phyloP scores from a whole-genome alignment of 2,888 invertebrate genomes.

The Ethmia dodecea region DNA sequence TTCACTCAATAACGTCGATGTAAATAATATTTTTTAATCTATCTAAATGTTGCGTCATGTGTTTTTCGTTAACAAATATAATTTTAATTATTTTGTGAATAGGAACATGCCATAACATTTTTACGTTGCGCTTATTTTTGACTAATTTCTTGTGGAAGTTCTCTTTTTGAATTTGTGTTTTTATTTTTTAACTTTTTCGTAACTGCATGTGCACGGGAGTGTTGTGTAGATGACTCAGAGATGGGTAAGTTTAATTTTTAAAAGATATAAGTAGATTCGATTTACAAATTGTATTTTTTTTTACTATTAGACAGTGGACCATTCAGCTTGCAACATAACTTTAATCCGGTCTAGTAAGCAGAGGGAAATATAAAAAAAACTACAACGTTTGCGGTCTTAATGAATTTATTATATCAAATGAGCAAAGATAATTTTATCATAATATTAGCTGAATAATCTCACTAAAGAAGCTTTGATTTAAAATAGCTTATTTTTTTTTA shows the following conservation, averaged over 20 bases:
- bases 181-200: conserved; percentile 18
- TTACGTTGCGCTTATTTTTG: conserved; percentile 4
- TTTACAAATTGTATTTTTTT: no score
- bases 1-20: conserved; percentile 63
- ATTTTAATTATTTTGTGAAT: conserved; percentile 17
- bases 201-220: conserved; percentile 26
- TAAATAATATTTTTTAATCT: conserved; percentile 49
- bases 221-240: conserved; percentile 24
- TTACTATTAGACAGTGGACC: no score
- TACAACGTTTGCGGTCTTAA: no score
- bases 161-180: conserved; percentile 8
- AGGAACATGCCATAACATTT: conserved; percentile 20
- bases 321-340: no score
- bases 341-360: no score
- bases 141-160: conserved; percentile 3
- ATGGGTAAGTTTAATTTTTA: conserved; percentile 23
- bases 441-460: neutral
- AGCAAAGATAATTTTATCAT: neutral
- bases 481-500: neutral
- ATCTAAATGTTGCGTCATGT: conserved; percentile 17
- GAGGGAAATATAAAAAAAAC: no score
- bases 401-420: neutral
- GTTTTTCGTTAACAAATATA: conserved; percentile 16
- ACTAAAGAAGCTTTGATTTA: neutral
- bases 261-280: no score